phyloP scores from a whole-genome alignment of 92 coral and sea anemone genomes.

The Epizoanthus rinbou region DNA sequence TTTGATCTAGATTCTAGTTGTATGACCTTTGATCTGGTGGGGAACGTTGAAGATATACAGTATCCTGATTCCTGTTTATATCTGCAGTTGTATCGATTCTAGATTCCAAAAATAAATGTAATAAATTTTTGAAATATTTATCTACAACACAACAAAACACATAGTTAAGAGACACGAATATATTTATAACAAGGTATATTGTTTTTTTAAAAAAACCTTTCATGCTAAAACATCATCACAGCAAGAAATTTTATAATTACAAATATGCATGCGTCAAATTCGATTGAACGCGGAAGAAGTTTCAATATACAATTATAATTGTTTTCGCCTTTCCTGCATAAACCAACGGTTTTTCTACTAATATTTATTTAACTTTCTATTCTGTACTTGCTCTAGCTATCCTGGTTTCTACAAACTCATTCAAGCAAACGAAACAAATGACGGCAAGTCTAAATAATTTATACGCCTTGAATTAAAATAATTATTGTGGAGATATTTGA shows the following conservation, averaged over 20 bases:
- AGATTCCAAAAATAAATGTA: no score
- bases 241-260: constrained; percentile 15
- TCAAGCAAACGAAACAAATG: constrained; percentile 43
- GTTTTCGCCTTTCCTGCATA: neutral
- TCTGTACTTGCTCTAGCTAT: neutral
- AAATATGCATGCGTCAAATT: neutral
- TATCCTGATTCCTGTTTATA: no score
- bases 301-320: neutral
- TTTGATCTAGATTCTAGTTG: no score
- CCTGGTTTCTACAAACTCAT: constrained; percentile 25
- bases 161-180: no score
- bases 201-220: no score
- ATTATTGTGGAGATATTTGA: constrained; percentile 23
- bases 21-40: no score
- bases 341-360: neutral
- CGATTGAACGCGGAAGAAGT: neutral
- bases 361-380: no score
- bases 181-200: no score
- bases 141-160: no score
- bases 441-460: constrained; percentile 32
- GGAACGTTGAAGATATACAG: no score
- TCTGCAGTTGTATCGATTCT: no score
- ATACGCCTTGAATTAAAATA: constrained; percentile 20
- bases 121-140: no score
- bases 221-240: constrained; percentile 5